Evolutionary conservation across 2,797 vertebrate species (phyloP).

Genomic region (Melanotaenia boesemani): DNA sequence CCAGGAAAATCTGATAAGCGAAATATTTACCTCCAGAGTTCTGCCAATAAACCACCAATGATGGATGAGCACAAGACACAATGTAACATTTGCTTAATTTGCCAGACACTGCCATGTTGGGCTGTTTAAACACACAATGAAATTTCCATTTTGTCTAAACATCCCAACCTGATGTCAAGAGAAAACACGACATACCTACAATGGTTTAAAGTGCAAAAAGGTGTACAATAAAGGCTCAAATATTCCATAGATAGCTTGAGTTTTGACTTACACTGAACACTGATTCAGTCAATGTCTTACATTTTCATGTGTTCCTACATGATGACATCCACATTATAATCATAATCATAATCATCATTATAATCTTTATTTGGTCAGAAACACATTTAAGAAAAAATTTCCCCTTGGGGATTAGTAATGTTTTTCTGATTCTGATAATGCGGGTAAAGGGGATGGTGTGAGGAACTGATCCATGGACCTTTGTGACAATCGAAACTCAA

Average conservation of each 20-base stretch:
- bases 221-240: neutral
- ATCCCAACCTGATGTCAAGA: neutral
- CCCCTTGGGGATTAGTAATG: no score
- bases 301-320: no score
- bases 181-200: neutral
- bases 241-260: neutral
- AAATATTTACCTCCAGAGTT: constrained; percentile 76
- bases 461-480: neutral
- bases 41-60: constrained; percentile 62
- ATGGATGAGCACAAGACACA: constrained; percentile 67
- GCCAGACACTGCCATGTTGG: constrained; percentile 35
- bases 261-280: no score
- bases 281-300: no score
- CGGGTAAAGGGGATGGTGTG: neutral
- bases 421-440: neutral
- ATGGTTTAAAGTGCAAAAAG: neutral
- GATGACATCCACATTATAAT: no score
- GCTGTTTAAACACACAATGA: constrained; percentile 28
- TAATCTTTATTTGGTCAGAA: no score
- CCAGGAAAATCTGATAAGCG: constrained; percentile 78
- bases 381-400: no score
- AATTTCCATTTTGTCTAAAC: constrained; percentile 20
- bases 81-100: constrained; percentile 53
- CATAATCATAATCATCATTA: no score
- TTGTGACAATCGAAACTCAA: no score